Percentiles rank a stretch among this genome's conserved stretches.
These are phyloP conservation scores for Syrmaticus mikado DNA, from an alignment of 2,113 vertebrate species.

Conservation along the genomic window DNA sequence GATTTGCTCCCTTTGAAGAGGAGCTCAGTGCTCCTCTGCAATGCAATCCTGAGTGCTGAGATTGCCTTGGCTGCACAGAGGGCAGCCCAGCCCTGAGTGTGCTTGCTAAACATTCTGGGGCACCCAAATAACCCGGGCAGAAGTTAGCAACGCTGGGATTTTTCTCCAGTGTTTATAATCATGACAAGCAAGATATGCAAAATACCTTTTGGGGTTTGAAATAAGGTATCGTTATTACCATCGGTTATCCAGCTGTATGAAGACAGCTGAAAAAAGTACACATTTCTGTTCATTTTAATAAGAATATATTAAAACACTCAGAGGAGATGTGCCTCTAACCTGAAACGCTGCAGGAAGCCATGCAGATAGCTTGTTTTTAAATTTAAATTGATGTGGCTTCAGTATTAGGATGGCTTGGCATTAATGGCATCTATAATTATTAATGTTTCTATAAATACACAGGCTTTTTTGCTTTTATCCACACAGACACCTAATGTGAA, in stretches of 20 bases:
- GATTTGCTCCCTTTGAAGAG: neutral
- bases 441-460: constrained; percentile 52
- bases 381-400: neutral
- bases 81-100: neutral
- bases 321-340: neutral
- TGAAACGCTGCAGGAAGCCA: neutral
- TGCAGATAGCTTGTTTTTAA: neutral
- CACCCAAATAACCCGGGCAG: too few relatives aligned
- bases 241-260: constrained; percentile 6
- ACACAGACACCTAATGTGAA: neutral
- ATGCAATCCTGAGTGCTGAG: accelerated
- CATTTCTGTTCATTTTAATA: neutral
- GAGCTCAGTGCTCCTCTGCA: neutral
- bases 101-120: neutral
- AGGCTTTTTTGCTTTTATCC: neutral
- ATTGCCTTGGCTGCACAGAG: neutral
- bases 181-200: neutral
- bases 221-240: neutral
- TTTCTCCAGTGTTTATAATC: too few relatives aligned
- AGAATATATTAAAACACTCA: constrained; percentile 10
- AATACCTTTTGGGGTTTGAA: neutral
- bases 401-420: constrained; percentile 15
- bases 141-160: neutral
- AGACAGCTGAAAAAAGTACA: constrained; percentile 34
- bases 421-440: constrained; percentile 45